Conservation (phyloP, 2,888 invertebrate species). For the Drosophila nigricruria region DNA sequence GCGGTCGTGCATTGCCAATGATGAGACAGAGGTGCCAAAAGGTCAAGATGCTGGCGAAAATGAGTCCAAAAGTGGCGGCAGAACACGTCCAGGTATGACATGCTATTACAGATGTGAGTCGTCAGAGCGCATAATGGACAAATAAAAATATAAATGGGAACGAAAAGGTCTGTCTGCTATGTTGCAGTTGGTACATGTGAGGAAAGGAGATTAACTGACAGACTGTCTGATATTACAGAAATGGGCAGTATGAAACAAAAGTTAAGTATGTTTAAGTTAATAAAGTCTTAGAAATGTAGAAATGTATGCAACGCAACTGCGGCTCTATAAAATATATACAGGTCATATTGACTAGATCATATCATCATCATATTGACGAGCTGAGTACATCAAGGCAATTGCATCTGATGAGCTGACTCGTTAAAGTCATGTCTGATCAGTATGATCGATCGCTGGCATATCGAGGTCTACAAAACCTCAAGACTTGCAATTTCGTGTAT, state of each 20-base stretch:
- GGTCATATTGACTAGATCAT: too few species aligned
- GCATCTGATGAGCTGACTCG: not conserved
- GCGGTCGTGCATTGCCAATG: slow-evolving; percentile 47
- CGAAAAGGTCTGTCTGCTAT: not conserved
- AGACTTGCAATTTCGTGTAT: not conserved
- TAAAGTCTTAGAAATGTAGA: too few species aligned
- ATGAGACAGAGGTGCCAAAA: slow-evolving; percentile 47
- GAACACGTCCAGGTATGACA: slow-evolving; percentile 15
- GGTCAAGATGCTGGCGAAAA: slow-evolving; percentile 61
- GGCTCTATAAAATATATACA: too few species aligned
- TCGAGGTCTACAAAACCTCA: not conserved
- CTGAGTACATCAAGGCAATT: not conserved
- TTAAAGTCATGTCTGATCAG: not conserved
- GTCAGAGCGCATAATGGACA: slow-evolving; percentile 15
- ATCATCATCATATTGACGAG: too few species aligned
- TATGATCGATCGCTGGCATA: not conserved
- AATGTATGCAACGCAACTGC: not conserved
- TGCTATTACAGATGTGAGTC: slow-evolving; percentile 21
- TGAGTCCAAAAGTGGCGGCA: slow-evolving; percentile 37
- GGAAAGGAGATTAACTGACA: not conserved
- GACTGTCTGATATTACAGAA: not conserved
- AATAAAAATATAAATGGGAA: not conserved
- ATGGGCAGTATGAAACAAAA: not conserved
- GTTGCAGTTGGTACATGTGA: not conserved
- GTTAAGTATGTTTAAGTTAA: not conserved